Conservation (phyloP, 1,140 invertebrate species). For the Lordiphosa stackelbergi region DNA sequence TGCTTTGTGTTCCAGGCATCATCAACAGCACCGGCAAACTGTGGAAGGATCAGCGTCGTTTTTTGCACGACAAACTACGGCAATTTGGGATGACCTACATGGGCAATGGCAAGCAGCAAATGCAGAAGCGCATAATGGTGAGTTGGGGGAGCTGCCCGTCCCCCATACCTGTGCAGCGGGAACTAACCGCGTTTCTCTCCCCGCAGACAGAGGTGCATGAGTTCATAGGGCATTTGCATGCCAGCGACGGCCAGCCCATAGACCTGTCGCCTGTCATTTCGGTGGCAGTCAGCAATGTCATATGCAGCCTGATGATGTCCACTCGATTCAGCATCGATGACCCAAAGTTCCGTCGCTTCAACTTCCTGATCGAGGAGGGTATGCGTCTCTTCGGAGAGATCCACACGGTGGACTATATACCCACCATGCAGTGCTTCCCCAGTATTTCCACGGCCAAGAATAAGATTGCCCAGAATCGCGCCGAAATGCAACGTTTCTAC, state of each 20-base stretch:
- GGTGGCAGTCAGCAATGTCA: constrained; percentile 93
- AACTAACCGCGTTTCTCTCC: background rate
- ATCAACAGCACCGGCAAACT: constrained; percentile 93
- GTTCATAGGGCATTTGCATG: constrained; percentile 82
- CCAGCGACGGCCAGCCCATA: constrained; percentile 81
- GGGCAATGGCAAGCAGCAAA: constrained; percentile 86
- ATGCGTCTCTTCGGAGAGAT: constrained; percentile 91
- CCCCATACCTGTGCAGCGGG: too few species aligned
- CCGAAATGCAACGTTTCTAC: constrained; percentile 90
- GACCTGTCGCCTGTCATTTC: constrained; percentile 85
- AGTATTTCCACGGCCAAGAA: constrained; percentile 83
- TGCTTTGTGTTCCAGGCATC: constrained; percentile 82
- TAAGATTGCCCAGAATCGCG: constrained; percentile 88
- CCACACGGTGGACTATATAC: constrained; percentile 82
- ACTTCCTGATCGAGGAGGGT: constrained; percentile 91
- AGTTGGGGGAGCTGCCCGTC: constrained; percentile 49
- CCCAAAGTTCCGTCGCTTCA: constrained; percentile 86
- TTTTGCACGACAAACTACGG: constrained; percentile 91
- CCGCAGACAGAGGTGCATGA: constrained; percentile 86
- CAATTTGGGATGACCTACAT: constrained; percentile 93
- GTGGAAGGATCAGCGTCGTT: constrained; percentile 94
- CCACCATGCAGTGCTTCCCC: constrained; percentile 85
- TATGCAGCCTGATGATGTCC: constrained; percentile 93
- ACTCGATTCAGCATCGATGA: constrained; percentile 89
- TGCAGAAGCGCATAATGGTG: constrained; percentile 92